Conservation (phyloP, 1,140 invertebrate genomes). For the Galendromus occidentalis region DNA sequence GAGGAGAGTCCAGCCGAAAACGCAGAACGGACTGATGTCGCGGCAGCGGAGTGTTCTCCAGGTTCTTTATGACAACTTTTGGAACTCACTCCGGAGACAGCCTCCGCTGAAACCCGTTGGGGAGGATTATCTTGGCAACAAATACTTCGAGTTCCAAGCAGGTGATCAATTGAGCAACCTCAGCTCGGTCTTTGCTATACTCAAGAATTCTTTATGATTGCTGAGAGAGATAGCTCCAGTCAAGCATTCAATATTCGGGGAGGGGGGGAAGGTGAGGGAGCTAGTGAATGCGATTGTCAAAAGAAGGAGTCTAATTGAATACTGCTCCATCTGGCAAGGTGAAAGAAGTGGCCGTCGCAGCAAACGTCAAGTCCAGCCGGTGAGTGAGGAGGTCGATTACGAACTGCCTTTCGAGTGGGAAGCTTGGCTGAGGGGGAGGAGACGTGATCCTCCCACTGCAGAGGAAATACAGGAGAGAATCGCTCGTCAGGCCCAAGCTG, state of each 20-base stretch:
- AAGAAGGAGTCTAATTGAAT: too few species aligned
- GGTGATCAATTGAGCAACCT: too few species aligned
- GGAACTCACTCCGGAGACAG: slow-evolving; percentile 12
- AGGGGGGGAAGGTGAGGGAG: too few species aligned
- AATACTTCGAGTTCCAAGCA: slow-evolving; percentile 52
- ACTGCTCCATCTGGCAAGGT: background rate
- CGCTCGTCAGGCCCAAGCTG: too few species aligned
- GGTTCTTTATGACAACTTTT: slow-evolving; percentile 9
- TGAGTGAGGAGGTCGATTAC: background rate
- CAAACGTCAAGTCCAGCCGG: slow-evolving; percentile 12
- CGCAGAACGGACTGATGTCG: too few species aligned
- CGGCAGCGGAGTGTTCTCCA: background rate
- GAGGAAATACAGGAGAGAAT: slow-evolving; percentile 39
- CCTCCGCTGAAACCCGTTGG: slow-evolving; percentile 31
- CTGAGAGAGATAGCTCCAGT: too few species aligned
- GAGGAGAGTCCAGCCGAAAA: too few species aligned
- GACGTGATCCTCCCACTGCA: slow-evolving; percentile 41
- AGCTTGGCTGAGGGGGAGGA: slow-evolving; percentile 49
- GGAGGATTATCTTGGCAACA: slow-evolving; percentile 53
- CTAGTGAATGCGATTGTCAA: too few species aligned
- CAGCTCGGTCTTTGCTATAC: too few species aligned
- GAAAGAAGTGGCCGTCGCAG: background rate
- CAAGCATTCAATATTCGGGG: too few species aligned
- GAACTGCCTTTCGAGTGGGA: slow-evolving; percentile 11
- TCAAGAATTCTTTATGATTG: too few species aligned